Base-by-base conservation (phyloP, 1,140 invertebrate genomes). In the Nasonia giraulti region DNA sequence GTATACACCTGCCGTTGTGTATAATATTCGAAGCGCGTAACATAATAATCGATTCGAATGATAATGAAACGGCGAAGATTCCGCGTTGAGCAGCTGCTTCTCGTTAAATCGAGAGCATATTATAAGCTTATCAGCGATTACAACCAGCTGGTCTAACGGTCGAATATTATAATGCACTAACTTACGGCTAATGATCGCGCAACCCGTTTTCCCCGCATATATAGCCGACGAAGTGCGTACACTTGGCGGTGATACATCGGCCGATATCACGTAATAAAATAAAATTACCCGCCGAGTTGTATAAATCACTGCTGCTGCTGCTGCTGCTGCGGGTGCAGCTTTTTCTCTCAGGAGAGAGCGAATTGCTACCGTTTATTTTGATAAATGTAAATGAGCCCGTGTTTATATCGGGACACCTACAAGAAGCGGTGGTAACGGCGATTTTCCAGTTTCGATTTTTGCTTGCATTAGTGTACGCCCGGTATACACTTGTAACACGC, bases 191-290 rank as follows among this genome's bases (percentile, higher is more conserved):
- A 37, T 44, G 73, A 40, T 75, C 4, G 73, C 37, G 68, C 12
- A 75, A 75, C 73, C 73, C 44, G 73, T 75, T 75, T 44, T 44
- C 0, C 33, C 14, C 7, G 69, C 27, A 11, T 66, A 66, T 14
- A 40, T 3, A 8, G 37, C 37, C 37, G 23, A 10, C 27, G 27
- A 40, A 69, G 68, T 31, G 68, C 14, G 27, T 71, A 71, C 12
- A 71, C 14, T 33, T 71, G 8, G 37, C 73, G 73, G 17, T 7
- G 44, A 77, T 33, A 27, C 50, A 47, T n/a, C 55, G 55, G 47
- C 44, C 20, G 75, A 77, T 17, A 77, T 77, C 44, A n/a, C 75
- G 75, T 33, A 77, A 77, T 77, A 50, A 50, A 50, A 77, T 27
- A 55, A 50, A 50, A 50, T 47, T 77, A 50, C 20, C 44, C 8